phyloP scores from a whole-genome alignment of 2,888 invertebrate genomes.

The Cerastis leucographa region DNA sequence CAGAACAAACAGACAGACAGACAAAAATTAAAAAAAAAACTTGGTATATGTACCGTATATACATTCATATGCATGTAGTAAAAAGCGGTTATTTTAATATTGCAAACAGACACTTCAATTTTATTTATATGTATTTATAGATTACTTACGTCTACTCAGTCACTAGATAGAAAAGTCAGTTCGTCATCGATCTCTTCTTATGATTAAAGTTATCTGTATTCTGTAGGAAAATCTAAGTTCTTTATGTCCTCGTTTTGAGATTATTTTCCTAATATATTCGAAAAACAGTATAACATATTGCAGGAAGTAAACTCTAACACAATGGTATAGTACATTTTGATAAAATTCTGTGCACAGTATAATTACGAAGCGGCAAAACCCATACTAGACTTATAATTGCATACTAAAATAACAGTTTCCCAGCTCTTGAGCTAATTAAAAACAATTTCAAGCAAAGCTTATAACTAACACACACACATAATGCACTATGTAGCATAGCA shows the following conservation, averaged over 20 bases:
- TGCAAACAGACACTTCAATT: too few species aligned
- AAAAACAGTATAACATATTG: not conserved
- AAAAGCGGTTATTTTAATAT: too few species aligned
- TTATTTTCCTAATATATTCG: not conserved
- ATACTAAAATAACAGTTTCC: constrained; percentile 8
- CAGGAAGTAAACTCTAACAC: not conserved
- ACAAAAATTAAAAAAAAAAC: too few species aligned
- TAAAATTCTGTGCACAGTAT: not conserved
- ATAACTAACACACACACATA: constrained; percentile 36
- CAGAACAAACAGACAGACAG: too few species aligned
- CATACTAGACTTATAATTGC: not conserved
- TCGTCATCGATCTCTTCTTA: not conserved
- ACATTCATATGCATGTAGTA: too few species aligned
- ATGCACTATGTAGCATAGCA: constrained; percentile 69
- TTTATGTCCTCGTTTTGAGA: not conserved
- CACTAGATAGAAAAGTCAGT: not conserved
- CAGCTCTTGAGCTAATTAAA: constrained; percentile 52
- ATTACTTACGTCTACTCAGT: not conserved
- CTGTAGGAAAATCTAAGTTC: not conserved
- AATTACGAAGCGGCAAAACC: not conserved
- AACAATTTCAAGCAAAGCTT: constrained; percentile 36
- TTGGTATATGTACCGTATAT: too few species aligned
- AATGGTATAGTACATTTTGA: accelerated
- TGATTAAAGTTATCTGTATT: not conserved
- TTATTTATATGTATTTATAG: too few species aligned